Base-by-base conservation (phyloP, 2,113 vertebrate genomes). In the Kobus ellipsiprymnus region DNA sequence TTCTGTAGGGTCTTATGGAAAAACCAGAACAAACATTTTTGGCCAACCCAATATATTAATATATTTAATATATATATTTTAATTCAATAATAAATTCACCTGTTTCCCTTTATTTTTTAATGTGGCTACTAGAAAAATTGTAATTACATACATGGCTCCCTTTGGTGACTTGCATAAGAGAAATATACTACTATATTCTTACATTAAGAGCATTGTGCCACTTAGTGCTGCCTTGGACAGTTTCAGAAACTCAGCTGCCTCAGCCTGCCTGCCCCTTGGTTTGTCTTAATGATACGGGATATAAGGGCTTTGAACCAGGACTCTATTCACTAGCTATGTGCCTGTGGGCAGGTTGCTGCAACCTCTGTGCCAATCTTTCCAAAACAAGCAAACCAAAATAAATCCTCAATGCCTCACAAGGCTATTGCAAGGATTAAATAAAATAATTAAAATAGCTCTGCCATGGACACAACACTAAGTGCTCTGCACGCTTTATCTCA, bases 91-190 rank as follows among this genome's bases (percentile, higher is more conserved):
- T 83, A 40, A 84, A 27, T 86, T 78, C n/a, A 80, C 17, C 82
- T 81, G 21, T 85, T 97, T 95, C 52, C 83, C 82, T 91, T 87
- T 81, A 64, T 46, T 17, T 84, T 94, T 90, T 36, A 90, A 91
- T 10, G 29, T 46, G 71, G 36, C 60, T 74, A 62, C 59, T 59
- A 85, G 50, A 86, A 90, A 82, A 27, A 14, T 17, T 90, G 15
- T 36, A 78, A 95, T 71, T 93, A 40, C 19, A 13, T 46, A 12
- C 13, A 6, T 54, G 59, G 40, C 52, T 71, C 44, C 30, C 48
- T 46, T 44, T 67, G 77, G 48, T 15, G 74, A 46, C 57, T 90
- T 30, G 15, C 52, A 40, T 16, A 27, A 55, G n/a, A 40, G 81
- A 83, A 83, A 55, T 25, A 25, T 55, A 55, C 52, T 82, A 52